These are phyloP conservation scores for Pelagia noctiluca DNA, from an alignment of 30 jellyfish, hydroid and myxozoan genomes.

Conservation along the genomic window DNA sequence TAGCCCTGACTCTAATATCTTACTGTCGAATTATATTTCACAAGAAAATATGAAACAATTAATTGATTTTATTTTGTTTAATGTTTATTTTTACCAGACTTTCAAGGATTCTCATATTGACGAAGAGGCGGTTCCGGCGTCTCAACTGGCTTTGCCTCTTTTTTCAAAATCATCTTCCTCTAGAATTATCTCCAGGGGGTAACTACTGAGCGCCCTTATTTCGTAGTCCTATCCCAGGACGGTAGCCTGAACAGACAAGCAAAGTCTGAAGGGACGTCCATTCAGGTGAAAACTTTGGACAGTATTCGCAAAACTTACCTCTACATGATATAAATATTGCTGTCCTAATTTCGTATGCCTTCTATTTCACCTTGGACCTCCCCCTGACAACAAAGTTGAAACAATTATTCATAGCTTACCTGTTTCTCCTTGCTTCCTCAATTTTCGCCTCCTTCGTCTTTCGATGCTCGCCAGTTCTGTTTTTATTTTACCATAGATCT, in stretches of 20 bases:
- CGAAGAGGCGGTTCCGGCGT: no score
- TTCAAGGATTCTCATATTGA: no score
- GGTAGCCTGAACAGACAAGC: neutral
- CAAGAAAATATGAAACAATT: no score
- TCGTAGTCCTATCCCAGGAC: no score
- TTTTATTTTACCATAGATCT: conserved; percentile 87
- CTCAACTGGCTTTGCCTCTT: no score
- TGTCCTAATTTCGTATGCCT: neutral
- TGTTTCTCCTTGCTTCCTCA: conserved; percentile 77
- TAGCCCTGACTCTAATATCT: no score
- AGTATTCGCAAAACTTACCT: neutral
- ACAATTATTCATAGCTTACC: neutral
- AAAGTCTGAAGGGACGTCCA: neutral
- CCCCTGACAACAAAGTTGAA: neutral
- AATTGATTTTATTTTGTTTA: no score
- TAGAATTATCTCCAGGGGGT: no score
- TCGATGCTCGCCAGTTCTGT: conserved; percentile 98
- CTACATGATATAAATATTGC: neutral
- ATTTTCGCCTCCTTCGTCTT: conserved; percentile 83
- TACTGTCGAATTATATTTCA: no score
- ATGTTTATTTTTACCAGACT: no score
- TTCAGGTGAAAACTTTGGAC: neutral
- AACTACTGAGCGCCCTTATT: no score
- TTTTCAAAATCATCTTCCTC: no score
- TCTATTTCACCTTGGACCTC: neutral